Conservation (phyloP, 2,888 invertebrate species). For the Byasa hedistus region DNA sequence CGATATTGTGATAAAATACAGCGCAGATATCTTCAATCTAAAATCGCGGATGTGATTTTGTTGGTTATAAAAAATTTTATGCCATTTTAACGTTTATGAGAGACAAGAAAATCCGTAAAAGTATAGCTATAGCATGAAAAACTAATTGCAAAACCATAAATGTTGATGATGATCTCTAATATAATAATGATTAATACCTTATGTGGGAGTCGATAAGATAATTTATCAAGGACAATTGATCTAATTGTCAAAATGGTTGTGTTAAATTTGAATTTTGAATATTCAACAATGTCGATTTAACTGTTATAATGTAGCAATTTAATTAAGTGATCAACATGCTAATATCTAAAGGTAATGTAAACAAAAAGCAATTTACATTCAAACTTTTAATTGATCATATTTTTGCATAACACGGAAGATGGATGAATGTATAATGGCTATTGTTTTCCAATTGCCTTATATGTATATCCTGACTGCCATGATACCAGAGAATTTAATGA, state of each 20-base stretch:
- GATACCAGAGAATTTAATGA: constrained; percentile 1
- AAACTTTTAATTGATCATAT: neutral
- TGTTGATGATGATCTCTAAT: constrained; percentile 14
- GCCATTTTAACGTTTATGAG: constrained; percentile 19
- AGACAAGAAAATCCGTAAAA: constrained; percentile 29
- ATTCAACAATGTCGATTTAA: constrained; percentile 1
- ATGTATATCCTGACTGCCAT: constrained; percentile 13
- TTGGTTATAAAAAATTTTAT: constrained; percentile 25
- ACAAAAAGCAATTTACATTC: constrained; percentile 7
- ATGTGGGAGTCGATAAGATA: constrained; percentile 1
- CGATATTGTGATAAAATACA: neutral
- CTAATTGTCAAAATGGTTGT: neutral
- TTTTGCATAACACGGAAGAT: constrained; percentile 13
- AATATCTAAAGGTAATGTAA: constrained; percentile 6
- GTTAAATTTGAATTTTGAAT: neutral
- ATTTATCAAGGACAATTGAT: constrained; percentile 2
- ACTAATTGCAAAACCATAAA: constrained; percentile 26
- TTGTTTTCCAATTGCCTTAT: constrained; percentile 15
- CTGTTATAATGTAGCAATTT: neutral
- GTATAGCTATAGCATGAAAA: constrained; percentile 19
- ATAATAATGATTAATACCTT: constrained; percentile 12
- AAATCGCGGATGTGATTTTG: constrained; percentile 24
- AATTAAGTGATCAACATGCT: constrained; percentile 4
- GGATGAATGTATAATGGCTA: constrained; percentile 11
- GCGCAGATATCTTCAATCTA: neutral